These are phyloP conservation scores for Junonia oenone DNA, from an alignment of 2,888 invertebrate genomes.

Conservation along the genomic window DNA sequence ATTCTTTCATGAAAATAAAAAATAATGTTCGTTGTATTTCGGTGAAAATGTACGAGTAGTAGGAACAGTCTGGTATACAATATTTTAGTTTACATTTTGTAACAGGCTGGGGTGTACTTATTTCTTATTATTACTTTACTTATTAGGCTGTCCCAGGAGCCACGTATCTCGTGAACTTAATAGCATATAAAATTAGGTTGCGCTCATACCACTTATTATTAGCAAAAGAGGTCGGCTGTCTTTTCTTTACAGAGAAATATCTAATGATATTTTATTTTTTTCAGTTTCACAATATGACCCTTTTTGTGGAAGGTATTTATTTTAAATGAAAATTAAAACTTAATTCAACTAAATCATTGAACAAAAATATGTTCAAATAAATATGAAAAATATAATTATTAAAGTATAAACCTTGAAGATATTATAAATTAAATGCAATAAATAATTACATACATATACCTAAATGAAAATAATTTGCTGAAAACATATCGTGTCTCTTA, in stretches of 20 bases:
- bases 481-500: no score
- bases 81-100: no score
- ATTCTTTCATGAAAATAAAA: neutral
- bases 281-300: neutral
- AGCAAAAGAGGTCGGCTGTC: neutral
- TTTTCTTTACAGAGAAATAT: neutral
- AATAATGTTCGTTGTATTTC: neutral
- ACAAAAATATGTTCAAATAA: no score
- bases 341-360: no score
- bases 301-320: neutral
- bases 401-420: no score
- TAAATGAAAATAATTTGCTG: no score
- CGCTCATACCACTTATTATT: conserved; percentile 5
- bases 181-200: conserved; percentile 3
- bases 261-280: neutral
- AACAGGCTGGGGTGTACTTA: neutral
- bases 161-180: conserved; percentile 4
- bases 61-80: no score
- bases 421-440: no score
- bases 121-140: neutral
- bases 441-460: no score
- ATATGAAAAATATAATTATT: no score
- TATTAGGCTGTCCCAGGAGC: neutral
- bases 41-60: neutral
- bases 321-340: neutral